Percentiles rank a stretch among this genome's conserved stretches.
phyloP scores from a whole-genome alignment of 1,140 invertebrate genomes.

The Scaptomyza montana region DNA sequence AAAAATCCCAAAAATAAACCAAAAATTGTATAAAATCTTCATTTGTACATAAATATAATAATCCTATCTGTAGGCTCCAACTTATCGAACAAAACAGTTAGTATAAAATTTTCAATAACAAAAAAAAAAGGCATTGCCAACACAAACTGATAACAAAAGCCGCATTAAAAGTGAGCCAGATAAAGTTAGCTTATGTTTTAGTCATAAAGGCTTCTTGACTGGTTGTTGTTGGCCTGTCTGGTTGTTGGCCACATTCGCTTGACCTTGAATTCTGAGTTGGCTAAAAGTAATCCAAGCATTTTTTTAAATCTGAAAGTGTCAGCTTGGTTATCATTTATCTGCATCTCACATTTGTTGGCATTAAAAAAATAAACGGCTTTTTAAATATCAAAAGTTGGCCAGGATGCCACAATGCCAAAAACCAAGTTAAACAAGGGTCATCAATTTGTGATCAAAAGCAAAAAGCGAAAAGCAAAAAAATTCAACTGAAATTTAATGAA shows the following conservation, averaged over 20 bases:
- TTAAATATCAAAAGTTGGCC: conserved; percentile 61
- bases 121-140: background rate
- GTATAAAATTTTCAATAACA: too few species aligned
- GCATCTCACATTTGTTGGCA: conserved; percentile 45
- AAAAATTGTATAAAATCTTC: too few species aligned
- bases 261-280: conserved; percentile 33
- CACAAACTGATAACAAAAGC: background rate
- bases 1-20: too few species aligned
- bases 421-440: conserved; percentile 28
- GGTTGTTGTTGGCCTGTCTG: background rate
- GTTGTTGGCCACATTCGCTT: conserved; percentile 24
- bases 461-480: conserved; percentile 3
- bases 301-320: conserved; percentile 21
- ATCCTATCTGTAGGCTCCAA: too few species aligned
- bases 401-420: conserved; percentile 50
- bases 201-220: too few species aligned
- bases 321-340: conserved; percentile 37
- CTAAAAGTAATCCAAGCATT: conserved; percentile 21
- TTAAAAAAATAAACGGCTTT: conserved; percentile 2
- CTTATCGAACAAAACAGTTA: too few species aligned
- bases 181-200: too few species aligned
- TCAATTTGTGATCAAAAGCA: conserved; percentile 42
- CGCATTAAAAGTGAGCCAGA: too few species aligned
- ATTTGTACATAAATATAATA: too few species aligned
- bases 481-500: conserved; percentile 1